phyloP scores from a whole-genome alignment of 2,797 vertebrate genomes.

The Siniperca obscura region DNA sequence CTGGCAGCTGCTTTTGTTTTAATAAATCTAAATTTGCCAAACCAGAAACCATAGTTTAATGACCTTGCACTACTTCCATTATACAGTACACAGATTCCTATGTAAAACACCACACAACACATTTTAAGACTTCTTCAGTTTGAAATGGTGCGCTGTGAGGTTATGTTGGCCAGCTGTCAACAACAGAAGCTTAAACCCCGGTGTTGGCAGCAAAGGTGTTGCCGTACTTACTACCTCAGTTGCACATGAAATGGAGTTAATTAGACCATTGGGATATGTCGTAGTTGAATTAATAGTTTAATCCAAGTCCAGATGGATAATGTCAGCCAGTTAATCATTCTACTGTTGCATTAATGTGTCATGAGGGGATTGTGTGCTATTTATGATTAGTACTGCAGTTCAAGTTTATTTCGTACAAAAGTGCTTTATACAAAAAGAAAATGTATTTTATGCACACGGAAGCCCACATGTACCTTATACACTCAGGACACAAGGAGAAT shows the following conservation, averaged over 20 bases:
- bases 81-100: constrained; percentile 4
- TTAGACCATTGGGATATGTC: constrained; percentile 62
- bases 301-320: constrained; percentile 58
- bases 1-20: constrained; percentile 38
- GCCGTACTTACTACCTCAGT: constrained; percentile 38
- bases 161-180: constrained; percentile 39
- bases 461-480: too few relatives aligned
- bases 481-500: not conserved
- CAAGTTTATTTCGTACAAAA: not conserved
- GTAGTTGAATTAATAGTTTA: constrained; percentile 58
- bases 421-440: not conserved
- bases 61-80: not conserved
- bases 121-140: constrained; percentile 7
- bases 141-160: constrained; percentile 12
- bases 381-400: constrained; percentile 2
- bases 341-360: constrained; percentile 22
- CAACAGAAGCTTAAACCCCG: constrained; percentile 36
- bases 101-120: not conserved
- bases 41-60: constrained; percentile 13
- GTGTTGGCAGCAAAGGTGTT: constrained; percentile 40
- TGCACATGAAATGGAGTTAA: constrained; percentile 58
- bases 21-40: constrained; percentile 18
- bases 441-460: not conserved
- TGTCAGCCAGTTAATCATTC: constrained; percentile 48
- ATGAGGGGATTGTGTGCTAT: constrained; percentile 16